Evolutionary conservation across 1,140 invertebrate species (phyloP), one percentile per base, ranked within the genome.

Genomic region (Agraylea sexmaculata): DNA sequence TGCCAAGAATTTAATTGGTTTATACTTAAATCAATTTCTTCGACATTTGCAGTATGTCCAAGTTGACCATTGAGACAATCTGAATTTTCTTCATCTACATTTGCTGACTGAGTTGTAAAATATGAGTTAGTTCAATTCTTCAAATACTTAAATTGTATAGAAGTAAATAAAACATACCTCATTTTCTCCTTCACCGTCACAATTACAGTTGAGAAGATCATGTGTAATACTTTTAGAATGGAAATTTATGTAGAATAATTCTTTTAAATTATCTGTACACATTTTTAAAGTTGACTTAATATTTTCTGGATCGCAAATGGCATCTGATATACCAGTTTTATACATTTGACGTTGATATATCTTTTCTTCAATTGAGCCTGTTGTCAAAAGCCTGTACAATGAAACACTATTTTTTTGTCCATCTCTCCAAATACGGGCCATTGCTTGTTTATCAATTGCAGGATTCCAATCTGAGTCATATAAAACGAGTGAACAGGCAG

Each of bases 381-480:
- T 42, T 1, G 42, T 43, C 17, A 65, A 41, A 18, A 62, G 67
- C 58, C 80, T 71, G 54, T 83, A 85, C 47, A 81, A 75, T 42
- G 71, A 71, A 30, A 80, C 77, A 29, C 71, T 62, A 49, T 59
- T 68, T 23, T 65, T 71, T 49, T 85, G 80, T 1, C 80, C 79
- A 51, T 80, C 76, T 47, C 78, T 57, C 77, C 78, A 82, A 20
- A 82, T 73, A 43, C 78, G 58, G 13, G 77, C 68, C 77, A 81
- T 79, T 11, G 78, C 77, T 66, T 83, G 78, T 22, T 73, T 52
- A 59, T 83, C 79, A 47, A 73, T 75, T 10, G 78, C 78, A 21
- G 79, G 80, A 62, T 83, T 83, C 79, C 79, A 83, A 56, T 82
- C 78, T 34, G 76, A 73, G 56, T 83, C 80, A 54, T 73, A 81